Base-by-base conservation (phyloP, 92 coral and sea anemone species). In the Phenganax marumi region DNA sequence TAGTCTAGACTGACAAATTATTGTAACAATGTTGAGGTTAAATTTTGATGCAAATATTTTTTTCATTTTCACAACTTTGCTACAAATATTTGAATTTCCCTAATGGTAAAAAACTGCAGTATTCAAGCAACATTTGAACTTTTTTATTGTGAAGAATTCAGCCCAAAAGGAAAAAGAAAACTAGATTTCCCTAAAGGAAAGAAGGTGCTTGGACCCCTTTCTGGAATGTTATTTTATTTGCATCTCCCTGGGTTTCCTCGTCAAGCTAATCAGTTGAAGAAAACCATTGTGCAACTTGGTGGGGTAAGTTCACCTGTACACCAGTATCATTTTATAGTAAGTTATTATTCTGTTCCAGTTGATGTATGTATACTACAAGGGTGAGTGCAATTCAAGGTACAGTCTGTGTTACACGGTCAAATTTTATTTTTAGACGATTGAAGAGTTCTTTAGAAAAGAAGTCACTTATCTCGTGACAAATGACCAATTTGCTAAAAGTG, bases 141-240 rank as follows among this genome's bases (percentile, higher is more conserved):
- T 21, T 82, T 21, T 50, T 11, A 23, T 16, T 79, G 56, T 77
- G 24, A 50, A 92, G 97, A 96, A 89, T 39, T 77, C 55, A 89
- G 97, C 49, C 99, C 99, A 49, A 96, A 90, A 78, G 99, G 99
- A n/a, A 96, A 96, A 56, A 78, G 99, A 70, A 91, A 89, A 69
- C 91, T 96, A 49, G 92, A 96, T 80, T 96, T 96, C 61, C 95
- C 76, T 50, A 88, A 89, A 46, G 88, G 83, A 76, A 80, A 81
- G 51, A 80, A 74, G 43, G 43, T 33, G 33, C 55, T 58, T 22
- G 72, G 80, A 53, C 97, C 99, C 52, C 85, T 96, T 18, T 81
- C 87, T 80, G 97, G 93, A 57, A 88, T 85, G 46, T 89, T 86
- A 51, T 89, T 89, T 75, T 96, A 96, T 85, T 81, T 96, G 50